A percentile compares a stretch with the other conserved stretches of the same genome.
These are phyloP conservation scores for Capitulum mitella DNA, from an alignment of 2,888 invertebrate genomes.

Conservation along the genomic window DNA sequence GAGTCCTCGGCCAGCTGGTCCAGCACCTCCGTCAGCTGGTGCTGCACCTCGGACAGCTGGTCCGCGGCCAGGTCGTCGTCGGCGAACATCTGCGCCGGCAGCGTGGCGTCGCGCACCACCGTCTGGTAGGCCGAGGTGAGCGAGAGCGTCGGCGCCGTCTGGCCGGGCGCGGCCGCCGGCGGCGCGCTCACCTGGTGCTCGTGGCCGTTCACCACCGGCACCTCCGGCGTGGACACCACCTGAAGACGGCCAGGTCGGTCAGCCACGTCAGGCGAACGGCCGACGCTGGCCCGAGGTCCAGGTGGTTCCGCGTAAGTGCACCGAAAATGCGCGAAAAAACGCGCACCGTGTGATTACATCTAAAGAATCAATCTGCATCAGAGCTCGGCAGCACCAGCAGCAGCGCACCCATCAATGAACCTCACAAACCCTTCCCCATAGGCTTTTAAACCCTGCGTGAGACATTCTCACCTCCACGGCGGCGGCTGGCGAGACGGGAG, in stretches of 20 bases:
- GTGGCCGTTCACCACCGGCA: not conserved
- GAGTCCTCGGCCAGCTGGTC: conserved; percentile 12
- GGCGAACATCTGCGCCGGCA: conserved; percentile 24
- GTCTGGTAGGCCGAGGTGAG: not conserved
- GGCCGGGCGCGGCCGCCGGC: not conserved
- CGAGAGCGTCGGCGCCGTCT: not conserved
- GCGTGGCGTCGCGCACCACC: conserved; percentile 22
- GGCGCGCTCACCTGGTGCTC: not conserved
- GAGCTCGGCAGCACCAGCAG: too few species aligned
- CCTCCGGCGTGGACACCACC: not conserved
- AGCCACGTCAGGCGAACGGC: not conserved
- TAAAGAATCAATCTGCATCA: too few species aligned
- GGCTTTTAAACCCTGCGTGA: too few species aligned
- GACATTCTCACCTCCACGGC: not conserved
- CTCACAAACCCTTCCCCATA: too few species aligned
- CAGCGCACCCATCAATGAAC: too few species aligned
- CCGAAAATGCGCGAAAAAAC: too few species aligned
- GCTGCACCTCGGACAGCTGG: conserved; percentile 8
- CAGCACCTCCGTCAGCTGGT: not conserved
- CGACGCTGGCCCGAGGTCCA: too few species aligned
- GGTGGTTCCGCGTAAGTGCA: too few species aligned
- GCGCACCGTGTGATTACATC: too few species aligned
- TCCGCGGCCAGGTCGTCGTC: conserved; percentile 18
- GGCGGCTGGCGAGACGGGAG: not conserved
- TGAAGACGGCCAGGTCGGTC: too few species aligned